A percentile compares a stretch with the other conserved stretches of the same genome.
Conservation (phyloP, 23 tunicate species). For the Corella eumyota region DNA sequence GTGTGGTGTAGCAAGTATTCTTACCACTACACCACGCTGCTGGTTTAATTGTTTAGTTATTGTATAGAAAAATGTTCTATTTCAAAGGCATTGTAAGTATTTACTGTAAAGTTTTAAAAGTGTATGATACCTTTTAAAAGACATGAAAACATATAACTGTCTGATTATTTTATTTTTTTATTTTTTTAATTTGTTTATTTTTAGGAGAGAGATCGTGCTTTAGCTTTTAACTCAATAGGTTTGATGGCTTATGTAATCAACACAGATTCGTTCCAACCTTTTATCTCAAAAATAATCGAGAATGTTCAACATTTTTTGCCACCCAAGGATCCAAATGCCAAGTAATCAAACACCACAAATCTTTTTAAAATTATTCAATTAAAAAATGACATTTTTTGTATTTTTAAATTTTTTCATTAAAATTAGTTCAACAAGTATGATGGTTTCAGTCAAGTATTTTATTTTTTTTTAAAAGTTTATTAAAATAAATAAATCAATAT, state of each 20-base stretch:
- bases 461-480: neutral
- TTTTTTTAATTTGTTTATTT: too few species aligned
- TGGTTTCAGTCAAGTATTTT: neutral
- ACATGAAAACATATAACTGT: too few species aligned
- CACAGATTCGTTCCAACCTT: conserved; percentile 17
- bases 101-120: too few species aligned
- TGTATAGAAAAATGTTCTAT: too few species aligned
- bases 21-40: too few species aligned
- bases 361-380: neutral
- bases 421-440: neutral
- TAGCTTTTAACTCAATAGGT: conserved; percentile 44
- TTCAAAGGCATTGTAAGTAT: too few species aligned
- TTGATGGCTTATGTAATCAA: conserved; percentile 29
- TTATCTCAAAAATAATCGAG: conserved; percentile 45
- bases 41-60: too few species aligned
- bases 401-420: neutral
- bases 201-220: conserved; percentile 60
- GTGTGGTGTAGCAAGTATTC: too few species aligned
- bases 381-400: neutral
- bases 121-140: too few species aligned
- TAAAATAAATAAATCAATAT: neutral
- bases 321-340: conserved; percentile 44
- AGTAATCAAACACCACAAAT: conserved; percentile 14
- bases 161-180: too few species aligned
- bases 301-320: conserved; percentile 40